These are phyloP conservation scores for Phrixothrix hirtus DNA, from an alignment of 2,888 invertebrate genomes.

Conservation along the genomic window DNA sequence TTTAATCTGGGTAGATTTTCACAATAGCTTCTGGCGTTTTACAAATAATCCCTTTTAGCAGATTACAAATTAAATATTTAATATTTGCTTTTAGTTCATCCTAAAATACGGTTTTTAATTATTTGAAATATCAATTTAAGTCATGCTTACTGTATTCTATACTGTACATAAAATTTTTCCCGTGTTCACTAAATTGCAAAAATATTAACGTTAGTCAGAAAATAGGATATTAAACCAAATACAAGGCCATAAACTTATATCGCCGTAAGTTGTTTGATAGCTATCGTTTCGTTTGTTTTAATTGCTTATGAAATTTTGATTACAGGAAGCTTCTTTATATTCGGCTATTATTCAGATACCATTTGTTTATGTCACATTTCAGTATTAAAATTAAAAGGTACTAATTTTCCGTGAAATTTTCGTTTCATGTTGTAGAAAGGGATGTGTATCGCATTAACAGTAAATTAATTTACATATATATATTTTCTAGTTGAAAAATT, in stretches of 20 bases:
- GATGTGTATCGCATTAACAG: too few species aligned
- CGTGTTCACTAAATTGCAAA: too few species aligned
- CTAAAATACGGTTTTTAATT: too few species aligned
- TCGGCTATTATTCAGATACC: conserved; percentile 39
- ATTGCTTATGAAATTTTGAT: conserved; percentile 58
- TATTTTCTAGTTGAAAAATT: too few species aligned
- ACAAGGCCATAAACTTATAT: conserved; percentile 51
- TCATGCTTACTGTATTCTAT: conserved; percentile 46
- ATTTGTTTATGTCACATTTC: conserved; percentile 29
- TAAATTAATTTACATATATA: too few species aligned
- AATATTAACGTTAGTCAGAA: not conserved
- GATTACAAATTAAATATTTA: too few species aligned
- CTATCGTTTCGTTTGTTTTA: conserved; percentile 56
- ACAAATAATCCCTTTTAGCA: conserved; percentile 13
- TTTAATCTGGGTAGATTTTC: conserved; percentile 12
- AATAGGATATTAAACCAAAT: conserved; percentile 36
- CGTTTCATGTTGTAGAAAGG: too few species aligned
- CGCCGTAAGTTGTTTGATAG: conserved; percentile 53
- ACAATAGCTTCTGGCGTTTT: conserved; percentile 15
- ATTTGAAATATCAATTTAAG: conserved; percentile 52
- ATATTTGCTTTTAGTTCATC: too few species aligned
- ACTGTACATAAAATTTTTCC: conserved; percentile 17
- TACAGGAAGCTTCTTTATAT: conserved; percentile 53
- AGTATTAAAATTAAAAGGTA: not conserved
- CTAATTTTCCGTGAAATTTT: not conserved